Percentiles rank a stretch among this genome's conserved stretches.
Conservation (phyloP, 2,888 invertebrate species). For the Heteromurus nitidus region DNA sequence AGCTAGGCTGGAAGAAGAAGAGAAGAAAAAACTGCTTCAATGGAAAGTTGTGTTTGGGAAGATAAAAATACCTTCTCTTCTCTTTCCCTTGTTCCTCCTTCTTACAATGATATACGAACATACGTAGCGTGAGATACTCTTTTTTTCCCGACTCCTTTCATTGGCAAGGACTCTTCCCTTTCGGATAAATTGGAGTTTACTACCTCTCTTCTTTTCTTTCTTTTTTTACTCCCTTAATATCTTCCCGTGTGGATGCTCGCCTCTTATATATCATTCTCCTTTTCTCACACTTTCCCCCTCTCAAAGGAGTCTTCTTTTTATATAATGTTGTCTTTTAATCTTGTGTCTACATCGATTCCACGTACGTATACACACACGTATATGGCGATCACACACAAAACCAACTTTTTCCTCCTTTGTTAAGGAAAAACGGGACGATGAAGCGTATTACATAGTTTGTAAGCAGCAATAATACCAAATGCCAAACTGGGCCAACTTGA, state of each 20-base stretch:
- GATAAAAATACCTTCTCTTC: conserved; percentile 54
- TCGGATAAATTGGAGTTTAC: conserved; percentile 58
- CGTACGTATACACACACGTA: not conserved
- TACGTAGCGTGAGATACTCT: conserved; percentile 18
- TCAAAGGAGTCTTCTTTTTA: not conserved
- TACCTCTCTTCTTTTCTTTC: conserved; percentile 35
- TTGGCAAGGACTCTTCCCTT: conserved; percentile 39
- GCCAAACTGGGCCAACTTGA: conserved; percentile 51
- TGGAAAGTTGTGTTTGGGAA: conserved; percentile 54
- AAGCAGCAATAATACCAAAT: conserved; percentile 26
- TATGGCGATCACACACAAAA: too few relatives aligned
- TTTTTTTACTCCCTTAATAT: conserved; percentile 2
- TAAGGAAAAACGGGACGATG: not conserved
- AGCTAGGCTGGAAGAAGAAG: not conserved
- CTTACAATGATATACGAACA: conserved; percentile 14
- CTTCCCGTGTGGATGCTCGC: not conserved
- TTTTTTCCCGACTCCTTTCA: conserved; percentile 42
- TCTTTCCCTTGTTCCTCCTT: conserved; percentile 35
- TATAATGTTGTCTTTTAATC: conserved; percentile 38
- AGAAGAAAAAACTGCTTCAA: conserved; percentile 18
- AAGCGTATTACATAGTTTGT: conserved; percentile 29
- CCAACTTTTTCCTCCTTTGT: not conserved
- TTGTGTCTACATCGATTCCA: conserved; percentile 1
- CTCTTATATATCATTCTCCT: conserved; percentile 8
- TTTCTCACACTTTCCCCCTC: conserved; percentile 45